Base-by-base conservation (phyloP, 2,888 invertebrate species). In the Caprella mutica region DNA sequence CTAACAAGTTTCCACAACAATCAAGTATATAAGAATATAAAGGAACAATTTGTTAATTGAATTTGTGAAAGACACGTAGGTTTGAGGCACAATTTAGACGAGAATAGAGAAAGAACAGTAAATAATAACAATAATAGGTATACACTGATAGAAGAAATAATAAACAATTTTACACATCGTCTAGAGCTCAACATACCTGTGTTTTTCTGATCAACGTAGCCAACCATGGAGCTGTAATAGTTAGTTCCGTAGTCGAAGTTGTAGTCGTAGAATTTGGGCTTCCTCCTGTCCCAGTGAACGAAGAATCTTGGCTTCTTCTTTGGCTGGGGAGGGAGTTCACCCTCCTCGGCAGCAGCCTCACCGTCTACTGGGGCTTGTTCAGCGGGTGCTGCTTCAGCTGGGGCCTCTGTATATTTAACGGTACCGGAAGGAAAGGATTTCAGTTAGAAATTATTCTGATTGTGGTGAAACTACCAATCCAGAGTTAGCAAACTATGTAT, bases 191-290 rank as follows among this genome's bases (percentile, higher is more conserved):
- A 24, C 44, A 30, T 35, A 56, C 59, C 55, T 26, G 53, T 52
- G 39, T 48, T 43, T 24, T 48, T 56, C 40, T 21, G 39, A 52
- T 65, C 65, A 39, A 65, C 52, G 52, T 65, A 65, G 40, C 55
- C 58, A 40, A 65, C 58, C 35, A 65, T 51, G 29, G 61, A 57
- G 42, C 56, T 55, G 58, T 65, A 65, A 50, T 65, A 61, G 52
- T 57, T 65, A 38, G 52, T 52, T 9, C 65, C 65, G 56, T 65
- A 65, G 61, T 65, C 65, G 54, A 58, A 65, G 65, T 65, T 65
- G 61, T 65, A 65, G 56, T 65, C 65, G 55, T 65, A 65, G 58
- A 65, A 61, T 29, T 58, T 59, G 26, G 61, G 48, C 56, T 65
- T 65, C 33, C 58, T 58, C 46, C 65, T 48, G 46, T 61, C 56